Conservation (phyloP, 2,113 vertebrate species). For the Phrynocephalus versicolor region DNA sequence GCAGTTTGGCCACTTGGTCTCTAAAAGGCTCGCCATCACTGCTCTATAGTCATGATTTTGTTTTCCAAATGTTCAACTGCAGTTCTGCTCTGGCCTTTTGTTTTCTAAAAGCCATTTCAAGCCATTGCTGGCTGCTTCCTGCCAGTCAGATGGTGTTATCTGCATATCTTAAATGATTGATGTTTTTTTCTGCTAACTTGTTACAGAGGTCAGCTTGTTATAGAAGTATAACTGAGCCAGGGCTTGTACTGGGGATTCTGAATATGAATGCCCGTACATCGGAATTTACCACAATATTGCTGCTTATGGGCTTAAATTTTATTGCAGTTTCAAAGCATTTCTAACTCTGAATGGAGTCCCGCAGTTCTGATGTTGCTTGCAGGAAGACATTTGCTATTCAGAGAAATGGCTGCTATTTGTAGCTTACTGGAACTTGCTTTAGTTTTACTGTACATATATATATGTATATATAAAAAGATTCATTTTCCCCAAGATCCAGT, state of each 20-base stretch:
- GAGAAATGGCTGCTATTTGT: background rate
- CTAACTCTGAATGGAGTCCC: background rate
- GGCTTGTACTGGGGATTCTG: background rate
- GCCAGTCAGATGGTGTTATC: no score
- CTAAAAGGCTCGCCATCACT: no score
- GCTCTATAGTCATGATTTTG: no score
- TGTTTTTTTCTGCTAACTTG: no score
- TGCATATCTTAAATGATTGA: no score
- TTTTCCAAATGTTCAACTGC: no score
- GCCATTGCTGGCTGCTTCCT: no score
- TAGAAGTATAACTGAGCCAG: no score
- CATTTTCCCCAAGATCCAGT: background rate
- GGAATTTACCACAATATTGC: background rate
- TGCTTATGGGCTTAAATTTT: background rate
- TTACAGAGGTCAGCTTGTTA: no score
- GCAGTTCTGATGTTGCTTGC: background rate
- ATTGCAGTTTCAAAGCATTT: background rate
- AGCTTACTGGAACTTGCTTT: background rate
- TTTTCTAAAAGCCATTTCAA: no score
- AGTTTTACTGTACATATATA: background rate
- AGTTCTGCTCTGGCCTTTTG: no score
- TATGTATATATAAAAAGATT: background rate
- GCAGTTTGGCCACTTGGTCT: no score
- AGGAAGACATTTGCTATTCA: background rate
- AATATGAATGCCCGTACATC: background rate